A percentile compares a stretch with the other conserved stretches of the same genome.
Evolutionary conservation across 2,113 vertebrate genomes (phyloP).

Genomic region (rabbit (Oryctolagus cuniculus)): DNA sequence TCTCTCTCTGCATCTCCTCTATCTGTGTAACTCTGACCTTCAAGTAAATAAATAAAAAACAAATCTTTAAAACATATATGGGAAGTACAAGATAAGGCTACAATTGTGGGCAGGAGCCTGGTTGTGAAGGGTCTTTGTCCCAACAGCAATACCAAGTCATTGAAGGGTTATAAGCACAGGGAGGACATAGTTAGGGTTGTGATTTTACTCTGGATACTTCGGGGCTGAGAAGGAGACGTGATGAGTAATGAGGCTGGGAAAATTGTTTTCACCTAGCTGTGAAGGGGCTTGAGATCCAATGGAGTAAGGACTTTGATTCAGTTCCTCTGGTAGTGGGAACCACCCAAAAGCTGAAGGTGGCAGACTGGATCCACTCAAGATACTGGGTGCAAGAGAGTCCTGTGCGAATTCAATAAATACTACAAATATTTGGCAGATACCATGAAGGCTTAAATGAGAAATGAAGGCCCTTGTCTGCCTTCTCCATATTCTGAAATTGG

Average conservation of each 20-base stretch:
- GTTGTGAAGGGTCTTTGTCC: neutral
- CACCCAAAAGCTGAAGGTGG: neutral
- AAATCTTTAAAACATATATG: too few species aligned
- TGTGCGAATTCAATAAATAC: neutral
- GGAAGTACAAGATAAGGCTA: neutral
- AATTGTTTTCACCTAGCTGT: neutral
- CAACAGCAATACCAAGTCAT: neutral
- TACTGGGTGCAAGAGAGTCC: neutral
- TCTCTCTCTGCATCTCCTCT: too few species aligned
- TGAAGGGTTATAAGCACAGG: neutral
- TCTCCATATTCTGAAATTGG: neutral
- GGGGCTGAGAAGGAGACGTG: neutral
- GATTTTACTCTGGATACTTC: neutral
- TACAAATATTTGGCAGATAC: neutral
- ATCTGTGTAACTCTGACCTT: too few species aligned
- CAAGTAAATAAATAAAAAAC: too few species aligned
- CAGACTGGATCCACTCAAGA: neutral
- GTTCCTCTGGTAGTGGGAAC: neutral
- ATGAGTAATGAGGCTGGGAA: neutral
- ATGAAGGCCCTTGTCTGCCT: neutral
- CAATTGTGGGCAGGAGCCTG: neutral
- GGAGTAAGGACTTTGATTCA: neutral
- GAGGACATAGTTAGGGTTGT: neutral
- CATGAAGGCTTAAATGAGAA: neutral
- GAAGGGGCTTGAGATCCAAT: neutral